Conservation (phyloP, 2,888 invertebrate genomes). For the Pristionchus fissidentatus region DNA sequence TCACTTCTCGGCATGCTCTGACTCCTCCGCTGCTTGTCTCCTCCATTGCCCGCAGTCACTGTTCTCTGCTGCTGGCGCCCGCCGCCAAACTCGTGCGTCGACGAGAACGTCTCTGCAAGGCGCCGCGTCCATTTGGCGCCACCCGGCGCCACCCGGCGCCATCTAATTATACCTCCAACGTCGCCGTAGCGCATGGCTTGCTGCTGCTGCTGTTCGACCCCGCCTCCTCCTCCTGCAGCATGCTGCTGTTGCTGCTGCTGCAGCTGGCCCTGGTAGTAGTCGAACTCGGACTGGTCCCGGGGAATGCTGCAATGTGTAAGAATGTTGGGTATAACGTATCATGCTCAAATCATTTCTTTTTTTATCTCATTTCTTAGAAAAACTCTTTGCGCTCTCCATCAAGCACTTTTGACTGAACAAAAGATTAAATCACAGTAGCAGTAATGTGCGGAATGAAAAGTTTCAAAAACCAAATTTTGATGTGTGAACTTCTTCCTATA, state of each 20-base stretch:
- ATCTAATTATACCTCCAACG: background rate
- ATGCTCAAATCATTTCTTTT: too few relatives aligned
- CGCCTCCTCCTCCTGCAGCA: too few relatives aligned
- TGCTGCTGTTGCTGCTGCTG: background rate
- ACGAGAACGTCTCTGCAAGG: slow-evolving; percentile 1
- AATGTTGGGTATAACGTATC: too few relatives aligned
- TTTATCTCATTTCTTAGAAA: too few relatives aligned
- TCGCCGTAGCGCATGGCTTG: slow-evolving; percentile 10
- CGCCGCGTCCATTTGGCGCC: background rate
- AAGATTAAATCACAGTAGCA: too few relatives aligned
- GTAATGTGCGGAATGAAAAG: too few relatives aligned
- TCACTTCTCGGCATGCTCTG: slow-evolving; percentile 32
- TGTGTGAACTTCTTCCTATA: background rate
- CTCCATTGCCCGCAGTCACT: background rate
- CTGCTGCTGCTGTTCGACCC: background rate
- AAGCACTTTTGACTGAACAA: too few relatives aligned
- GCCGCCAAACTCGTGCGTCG: background rate
- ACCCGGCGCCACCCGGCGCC: background rate
- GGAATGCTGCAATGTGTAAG: slow-evolving; percentile 4
- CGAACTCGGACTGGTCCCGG: slow-evolving; percentile 11
- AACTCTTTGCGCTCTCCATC: too few relatives aligned
- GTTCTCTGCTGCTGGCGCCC: slow-evolving; percentile 6
- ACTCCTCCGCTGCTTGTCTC: slow-evolving; percentile 22
- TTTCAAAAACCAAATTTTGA: too few relatives aligned
- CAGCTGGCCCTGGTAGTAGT: slow-evolving; percentile 17